Percentiles rank a stretch among this genome's conserved stretches.
These are phyloP conservation scores for Platygyra sinensis DNA, from an alignment of 64 coral and sea anemone genomes.

Conservation along the genomic window DNA sequence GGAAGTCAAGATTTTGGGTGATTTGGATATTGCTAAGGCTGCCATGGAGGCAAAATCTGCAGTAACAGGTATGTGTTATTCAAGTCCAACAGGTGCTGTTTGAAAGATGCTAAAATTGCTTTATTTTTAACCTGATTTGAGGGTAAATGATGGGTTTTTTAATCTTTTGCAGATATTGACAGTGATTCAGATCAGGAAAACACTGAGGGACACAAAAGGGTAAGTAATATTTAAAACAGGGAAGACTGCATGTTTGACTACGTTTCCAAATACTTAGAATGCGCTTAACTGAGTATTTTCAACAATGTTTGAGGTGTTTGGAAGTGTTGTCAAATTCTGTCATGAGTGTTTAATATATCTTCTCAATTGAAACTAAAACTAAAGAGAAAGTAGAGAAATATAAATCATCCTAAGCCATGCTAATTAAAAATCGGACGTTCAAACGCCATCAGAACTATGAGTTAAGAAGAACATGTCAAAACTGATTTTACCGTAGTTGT, in stretches of 20 bases:
- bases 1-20: conserved; percentile 85
- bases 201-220: conserved; percentile 68
- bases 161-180: conserved; percentile 28
- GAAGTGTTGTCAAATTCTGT: too few relatives aligned
- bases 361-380: too few relatives aligned
- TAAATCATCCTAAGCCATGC: not conserved
- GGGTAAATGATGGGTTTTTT: not conserved
- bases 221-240: too few relatives aligned
- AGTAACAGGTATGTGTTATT: conserved; percentile 16
- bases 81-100: not conserved
- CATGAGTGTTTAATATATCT: too few relatives aligned
- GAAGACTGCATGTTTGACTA: not conserved
- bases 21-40: conserved; percentile 94
- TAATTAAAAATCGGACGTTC: not conserved
- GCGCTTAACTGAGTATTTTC: not conserved
- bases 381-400: too few relatives aligned
- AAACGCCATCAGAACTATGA: too few relatives aligned
- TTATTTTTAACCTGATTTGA: not conserved
- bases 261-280: not conserved
- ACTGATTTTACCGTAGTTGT: too few relatives aligned
- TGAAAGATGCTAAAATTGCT: not conserved
- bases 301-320: too few relatives aligned
- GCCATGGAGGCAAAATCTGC: conserved; percentile 83
- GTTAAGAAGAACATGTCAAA: too few relatives aligned
- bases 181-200: conserved; percentile 91